A percentile compares a stretch with the other conserved stretches of the same genome.
These are phyloP conservation scores for Pyrrhosoma nymphula DNA, from an alignment of 2,888 invertebrate species.

Conservation along the genomic window DNA sequence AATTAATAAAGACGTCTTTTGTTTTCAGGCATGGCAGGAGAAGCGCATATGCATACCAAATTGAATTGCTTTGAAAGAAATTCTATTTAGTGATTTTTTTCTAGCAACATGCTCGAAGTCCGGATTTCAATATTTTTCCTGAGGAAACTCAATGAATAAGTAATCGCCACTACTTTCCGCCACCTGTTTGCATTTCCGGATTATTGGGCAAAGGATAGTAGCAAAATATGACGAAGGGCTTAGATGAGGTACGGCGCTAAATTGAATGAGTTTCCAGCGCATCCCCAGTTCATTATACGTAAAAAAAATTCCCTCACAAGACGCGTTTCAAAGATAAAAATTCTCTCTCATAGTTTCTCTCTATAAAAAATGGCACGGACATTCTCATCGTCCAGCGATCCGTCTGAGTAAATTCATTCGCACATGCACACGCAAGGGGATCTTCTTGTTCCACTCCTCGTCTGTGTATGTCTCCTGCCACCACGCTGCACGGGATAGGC, in stretches of 20 bases:
- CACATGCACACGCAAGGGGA: neutral
- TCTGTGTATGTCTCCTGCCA: neutral
- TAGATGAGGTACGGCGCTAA: neutral
- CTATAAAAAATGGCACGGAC: neutral
- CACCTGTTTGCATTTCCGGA: neutral
- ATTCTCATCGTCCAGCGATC: neutral
- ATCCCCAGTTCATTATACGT: neutral
- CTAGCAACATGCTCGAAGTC: too few relatives aligned
- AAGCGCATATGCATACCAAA: too few relatives aligned
- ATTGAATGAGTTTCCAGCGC: neutral
- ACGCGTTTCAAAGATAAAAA: neutral
- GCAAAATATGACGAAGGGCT: neutral
- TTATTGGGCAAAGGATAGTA: neutral
- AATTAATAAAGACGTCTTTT: too few relatives aligned
- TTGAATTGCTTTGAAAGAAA: too few relatives aligned
- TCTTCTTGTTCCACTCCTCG: neutral
- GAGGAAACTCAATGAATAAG: neutral
- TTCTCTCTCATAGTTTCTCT: neutral
- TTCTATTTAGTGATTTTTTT: too few relatives aligned
- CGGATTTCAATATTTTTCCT: neutral
- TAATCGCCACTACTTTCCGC: neutral
- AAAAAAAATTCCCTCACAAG: neutral
- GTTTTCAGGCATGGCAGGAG: too few relatives aligned
- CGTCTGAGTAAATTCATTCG: neutral
- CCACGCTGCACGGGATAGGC: neutral